Conservation (phyloP, 2,888 invertebrate genomes). For the Portevinia maculata region DNA sequence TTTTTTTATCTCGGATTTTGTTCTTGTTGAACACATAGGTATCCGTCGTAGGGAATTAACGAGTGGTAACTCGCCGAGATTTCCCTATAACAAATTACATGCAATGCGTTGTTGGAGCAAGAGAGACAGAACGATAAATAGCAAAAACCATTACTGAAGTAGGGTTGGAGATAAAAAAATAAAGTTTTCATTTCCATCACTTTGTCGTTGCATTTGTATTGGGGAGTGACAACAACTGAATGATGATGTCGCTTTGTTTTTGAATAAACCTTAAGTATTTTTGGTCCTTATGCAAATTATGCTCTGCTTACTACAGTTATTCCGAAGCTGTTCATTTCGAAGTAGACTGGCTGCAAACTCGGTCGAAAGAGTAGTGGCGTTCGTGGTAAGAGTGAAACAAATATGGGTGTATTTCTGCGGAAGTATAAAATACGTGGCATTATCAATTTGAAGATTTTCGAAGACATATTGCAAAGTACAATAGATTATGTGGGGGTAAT, state of each 20-base stretch:
- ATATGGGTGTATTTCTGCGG: too few species aligned
- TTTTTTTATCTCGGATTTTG: slow-evolving; percentile 40
- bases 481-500: too few species aligned
- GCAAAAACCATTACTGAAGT: not conserved
- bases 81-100: slow-evolving; percentile 68
- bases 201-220: slow-evolving; percentile 43
- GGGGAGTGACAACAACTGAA: slow-evolving; percentile 63
- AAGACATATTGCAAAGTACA: too few species aligned
- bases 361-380: too few species aligned
- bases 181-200: slow-evolving; percentile 67
- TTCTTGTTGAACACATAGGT: slow-evolving; percentile 37
- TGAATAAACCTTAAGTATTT: slow-evolving; percentile 44
- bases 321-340: slow-evolving; percentile 30
- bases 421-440: too few species aligned
- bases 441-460: too few species aligned
- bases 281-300: slow-evolving; percentile 35
- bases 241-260: slow-evolving; percentile 63
- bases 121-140: slow-evolving; percentile 19
- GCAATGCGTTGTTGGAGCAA: slow-evolving; percentile 55
- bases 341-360: slow-evolving; percentile 5
- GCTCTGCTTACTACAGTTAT: slow-evolving; percentile 10
- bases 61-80: slow-evolving; percentile 65
- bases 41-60: slow-evolving; percentile 60
- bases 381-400: too few species aligned
- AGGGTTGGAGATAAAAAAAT: slow-evolving; percentile 45